phyloP scores from a whole-genome alignment of 2,113 vertebrate genomes.

The Ameiurus melas region DNA sequence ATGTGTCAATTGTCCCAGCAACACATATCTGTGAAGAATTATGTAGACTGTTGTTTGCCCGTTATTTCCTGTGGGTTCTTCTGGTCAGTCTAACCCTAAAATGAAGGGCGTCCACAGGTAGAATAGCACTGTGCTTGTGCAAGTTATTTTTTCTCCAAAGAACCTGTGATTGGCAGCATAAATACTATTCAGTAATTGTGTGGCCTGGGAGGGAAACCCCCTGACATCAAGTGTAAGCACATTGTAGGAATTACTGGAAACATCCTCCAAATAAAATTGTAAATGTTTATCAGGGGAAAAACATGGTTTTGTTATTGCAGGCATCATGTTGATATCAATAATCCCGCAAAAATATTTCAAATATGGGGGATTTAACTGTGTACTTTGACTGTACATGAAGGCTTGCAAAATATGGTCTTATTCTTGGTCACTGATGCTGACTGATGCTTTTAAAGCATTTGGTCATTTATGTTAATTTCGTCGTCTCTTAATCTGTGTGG shows the following conservation, averaged over 20 bases:
- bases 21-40: conserved; percentile 27
- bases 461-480: conserved; percentile 35
- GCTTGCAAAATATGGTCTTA: conserved; percentile 29
- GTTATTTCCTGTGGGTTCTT: conserved; percentile 4
- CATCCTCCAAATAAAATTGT: conserved; percentile 32
- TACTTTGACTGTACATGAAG: conserved; percentile 17
- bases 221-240: conserved; percentile 9
- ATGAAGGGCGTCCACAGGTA: background rate
- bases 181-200: conserved; percentile 32
- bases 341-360: conserved; percentile 24
- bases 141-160: conserved; percentile 46
- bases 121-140: conserved; percentile 40
- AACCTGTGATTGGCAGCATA: background rate
- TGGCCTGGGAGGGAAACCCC: conserved; percentile 1
- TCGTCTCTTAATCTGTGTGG: conserved; percentile 19
- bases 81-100: background rate
- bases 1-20: conserved; percentile 16
- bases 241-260: conserved; percentile 27
- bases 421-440: background rate
- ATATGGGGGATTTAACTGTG: background rate
- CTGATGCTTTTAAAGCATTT: conserved; percentile 44
- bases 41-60: conserved; percentile 4
- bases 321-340: conserved; percentile 11
- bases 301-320: conserved; percentile 27
- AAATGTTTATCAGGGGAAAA: conserved; percentile 24